These are phyloP conservation scores for Serinus canaria DNA, from an alignment of 2,113 vertebrate genomes.

Conservation along the genomic window DNA sequence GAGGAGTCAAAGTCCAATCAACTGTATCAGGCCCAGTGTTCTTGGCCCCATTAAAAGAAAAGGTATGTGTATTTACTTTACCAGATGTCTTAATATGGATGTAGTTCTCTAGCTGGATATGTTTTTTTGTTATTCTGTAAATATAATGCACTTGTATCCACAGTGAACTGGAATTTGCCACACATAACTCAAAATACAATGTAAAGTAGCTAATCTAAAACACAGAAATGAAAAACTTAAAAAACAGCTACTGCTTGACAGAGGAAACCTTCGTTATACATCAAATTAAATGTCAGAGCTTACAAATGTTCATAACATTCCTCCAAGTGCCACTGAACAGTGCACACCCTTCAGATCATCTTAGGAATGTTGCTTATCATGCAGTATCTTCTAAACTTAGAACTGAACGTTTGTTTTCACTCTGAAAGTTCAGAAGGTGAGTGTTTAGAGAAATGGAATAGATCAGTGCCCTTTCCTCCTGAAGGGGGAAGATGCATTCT, in stretches of 20 bases:
- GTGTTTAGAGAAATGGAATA: neutral
- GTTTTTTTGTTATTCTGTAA: neutral
- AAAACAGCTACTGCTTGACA: neutral
- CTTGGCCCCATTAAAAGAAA: conserved; percentile 95
- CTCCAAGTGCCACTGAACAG: neutral
- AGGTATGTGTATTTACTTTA: conserved; percentile 74
- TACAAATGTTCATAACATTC: neutral
- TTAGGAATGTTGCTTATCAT: conserved; percentile 58
- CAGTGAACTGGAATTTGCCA: neutral
- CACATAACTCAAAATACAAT: neutral
- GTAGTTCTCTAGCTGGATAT: neutral
- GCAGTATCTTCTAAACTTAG: conserved; percentile 45
- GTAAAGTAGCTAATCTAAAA: neutral
- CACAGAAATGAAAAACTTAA: neutral
- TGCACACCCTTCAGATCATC: conserved; percentile 51
- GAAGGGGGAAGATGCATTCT: neutral
- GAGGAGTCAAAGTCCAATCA: conserved; percentile 94
- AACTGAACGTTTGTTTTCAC: conserved; percentile 26
- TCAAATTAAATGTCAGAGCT: neutral
- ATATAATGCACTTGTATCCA: neutral
- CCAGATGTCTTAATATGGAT: neutral
- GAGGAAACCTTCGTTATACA: neutral
- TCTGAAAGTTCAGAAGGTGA: conserved; percentile 44
- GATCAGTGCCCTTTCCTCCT: neutral
- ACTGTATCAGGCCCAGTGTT: conserved; percentile 94